A percentile compares a stretch with the other conserved stretches of the same genome.
Conservation (phyloP, 2,888 invertebrate species). For the Tortrix viridana region DNA sequence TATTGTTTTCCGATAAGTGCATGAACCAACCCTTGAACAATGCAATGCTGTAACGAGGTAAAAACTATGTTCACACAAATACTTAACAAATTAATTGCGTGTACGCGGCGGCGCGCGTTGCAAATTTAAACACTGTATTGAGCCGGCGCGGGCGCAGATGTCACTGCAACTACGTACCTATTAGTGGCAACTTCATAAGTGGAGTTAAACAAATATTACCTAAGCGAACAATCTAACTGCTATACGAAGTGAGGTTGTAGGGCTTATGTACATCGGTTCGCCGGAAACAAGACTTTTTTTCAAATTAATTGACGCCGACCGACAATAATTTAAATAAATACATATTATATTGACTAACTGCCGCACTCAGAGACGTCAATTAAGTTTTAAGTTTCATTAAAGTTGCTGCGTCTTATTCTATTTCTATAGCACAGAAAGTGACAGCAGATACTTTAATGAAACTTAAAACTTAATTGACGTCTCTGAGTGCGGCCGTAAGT, state of each 20-base stretch:
- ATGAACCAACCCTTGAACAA: constrained; percentile 5
- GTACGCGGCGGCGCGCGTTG: constrained; percentile 53
- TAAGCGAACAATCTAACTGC: constrained; percentile 78
- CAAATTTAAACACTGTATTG: constrained; percentile 72
- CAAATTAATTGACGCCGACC: constrained; percentile 8
- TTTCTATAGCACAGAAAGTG: no score
- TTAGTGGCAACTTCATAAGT: constrained; percentile 78
- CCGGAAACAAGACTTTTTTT: constrained; percentile 32
- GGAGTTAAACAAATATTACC: constrained; percentile 81
- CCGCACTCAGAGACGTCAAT: no score
- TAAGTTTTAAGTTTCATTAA: no score
- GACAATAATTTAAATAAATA: constrained; percentile 1
- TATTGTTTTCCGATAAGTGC: neutral
- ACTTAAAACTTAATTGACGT: no score
- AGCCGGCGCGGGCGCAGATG: constrained; percentile 71
- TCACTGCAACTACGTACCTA: constrained; percentile 72
- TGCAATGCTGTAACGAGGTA: constrained; percentile 43
- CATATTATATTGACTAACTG: constrained; percentile 1
- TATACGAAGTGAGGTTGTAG: constrained; percentile 57
- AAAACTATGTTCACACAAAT: constrained; percentile 62
- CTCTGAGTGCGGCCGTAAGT: no score
- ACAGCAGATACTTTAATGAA: no score
- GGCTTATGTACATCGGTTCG: neutral
- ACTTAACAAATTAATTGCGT: constrained; percentile 67
- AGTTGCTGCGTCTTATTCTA: no score